These are phyloP conservation scores for Xestia sexstrigata DNA, from an alignment of 2,888 invertebrate genomes.

Conservation along the genomic window DNA sequence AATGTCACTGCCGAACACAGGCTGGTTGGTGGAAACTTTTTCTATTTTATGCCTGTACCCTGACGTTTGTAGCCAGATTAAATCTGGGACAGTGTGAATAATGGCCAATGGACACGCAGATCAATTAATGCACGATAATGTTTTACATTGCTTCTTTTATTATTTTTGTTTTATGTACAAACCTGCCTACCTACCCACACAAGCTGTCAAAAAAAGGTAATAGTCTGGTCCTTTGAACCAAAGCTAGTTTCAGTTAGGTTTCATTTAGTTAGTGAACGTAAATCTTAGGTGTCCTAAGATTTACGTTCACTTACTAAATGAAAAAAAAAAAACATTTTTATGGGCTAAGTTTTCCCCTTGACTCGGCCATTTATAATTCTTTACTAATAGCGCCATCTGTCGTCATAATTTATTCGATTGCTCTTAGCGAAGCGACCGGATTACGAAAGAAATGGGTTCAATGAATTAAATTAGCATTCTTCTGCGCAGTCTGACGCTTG, in stretches of 20 bases:
- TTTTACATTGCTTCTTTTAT: background rate
- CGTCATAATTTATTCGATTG: slow-evolving; percentile 55
- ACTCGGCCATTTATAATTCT: slow-evolving; percentile 50
- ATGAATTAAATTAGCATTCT: slow-evolving; percentile 56
- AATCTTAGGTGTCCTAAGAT: too few species aligned
- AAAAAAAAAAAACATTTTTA: slow-evolving; percentile 21
- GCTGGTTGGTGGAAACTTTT: slow-evolving; percentile 29
- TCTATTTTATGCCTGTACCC: slow-evolving; percentile 39
- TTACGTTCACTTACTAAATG: background rate
- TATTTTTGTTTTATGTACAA: background rate
- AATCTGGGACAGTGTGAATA: slow-evolving; percentile 47
- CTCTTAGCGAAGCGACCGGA: slow-evolving; percentile 39
- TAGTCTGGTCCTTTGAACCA: too few species aligned
- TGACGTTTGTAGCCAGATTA: slow-evolving; percentile 52
- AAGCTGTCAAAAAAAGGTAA: too few species aligned
- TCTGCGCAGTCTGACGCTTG: slow-evolving; percentile 19
- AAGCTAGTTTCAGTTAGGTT: too few species aligned
- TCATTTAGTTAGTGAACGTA: too few species aligned
- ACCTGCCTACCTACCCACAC: too few species aligned
- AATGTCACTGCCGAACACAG: slow-evolving; percentile 31
- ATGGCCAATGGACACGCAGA: slow-evolving; percentile 61
- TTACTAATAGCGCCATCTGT: slow-evolving; percentile 58
- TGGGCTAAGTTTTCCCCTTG: slow-evolving; percentile 19
- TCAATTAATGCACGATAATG: slow-evolving; percentile 29
- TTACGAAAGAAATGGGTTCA: slow-evolving; percentile 49